phyloP scores from a whole-genome alignment of 2,888 invertebrate genomes.

The Lagria hirta region DNA sequence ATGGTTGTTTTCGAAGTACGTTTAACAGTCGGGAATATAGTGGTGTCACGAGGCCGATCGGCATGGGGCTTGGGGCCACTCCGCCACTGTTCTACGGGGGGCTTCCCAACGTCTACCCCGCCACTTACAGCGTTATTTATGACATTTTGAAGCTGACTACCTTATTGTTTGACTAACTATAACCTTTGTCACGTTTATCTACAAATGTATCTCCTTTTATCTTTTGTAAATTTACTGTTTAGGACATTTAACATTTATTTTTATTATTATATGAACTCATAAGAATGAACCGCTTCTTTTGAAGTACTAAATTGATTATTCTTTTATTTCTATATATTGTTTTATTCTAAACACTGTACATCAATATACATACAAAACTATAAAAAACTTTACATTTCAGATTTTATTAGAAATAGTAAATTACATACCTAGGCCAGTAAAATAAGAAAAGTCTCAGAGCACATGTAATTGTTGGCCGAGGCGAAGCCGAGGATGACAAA shows the following conservation, averaged over 20 bases:
- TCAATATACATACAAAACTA: too few relatives aligned
- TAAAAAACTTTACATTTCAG: too few relatives aligned
- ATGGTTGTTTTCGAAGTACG: conserved; percentile 45
- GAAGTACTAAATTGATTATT: too few relatives aligned
- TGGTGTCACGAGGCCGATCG: conserved; percentile 39
- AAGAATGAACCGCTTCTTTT: too few relatives aligned
- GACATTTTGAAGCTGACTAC: conserved; percentile 51
- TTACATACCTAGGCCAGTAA: too few relatives aligned
- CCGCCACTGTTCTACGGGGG: conserved; percentile 40
- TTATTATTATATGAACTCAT: too few relatives aligned
- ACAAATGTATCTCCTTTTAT: conserved; percentile 53
- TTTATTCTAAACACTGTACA: too few relatives aligned
- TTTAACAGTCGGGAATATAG: conserved; percentile 26
- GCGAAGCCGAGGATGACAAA: too few relatives aligned
- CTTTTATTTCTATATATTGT: too few relatives aligned
- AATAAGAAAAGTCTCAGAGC: too few relatives aligned
- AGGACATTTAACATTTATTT: conserved; percentile 50
- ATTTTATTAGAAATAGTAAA: too few relatives aligned
- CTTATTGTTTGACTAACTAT: conserved; percentile 55
- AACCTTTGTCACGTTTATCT: conserved; percentile 55
- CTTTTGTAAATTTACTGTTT: conserved; percentile 55
- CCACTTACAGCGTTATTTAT: conserved; percentile 53
- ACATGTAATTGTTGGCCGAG: too few relatives aligned
- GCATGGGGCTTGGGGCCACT: conserved; percentile 34
- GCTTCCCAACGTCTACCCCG: conserved; percentile 43